phyloP scores from a whole-genome alignment of 2,888 invertebrate genomes.

The Torymus texanus region DNA sequence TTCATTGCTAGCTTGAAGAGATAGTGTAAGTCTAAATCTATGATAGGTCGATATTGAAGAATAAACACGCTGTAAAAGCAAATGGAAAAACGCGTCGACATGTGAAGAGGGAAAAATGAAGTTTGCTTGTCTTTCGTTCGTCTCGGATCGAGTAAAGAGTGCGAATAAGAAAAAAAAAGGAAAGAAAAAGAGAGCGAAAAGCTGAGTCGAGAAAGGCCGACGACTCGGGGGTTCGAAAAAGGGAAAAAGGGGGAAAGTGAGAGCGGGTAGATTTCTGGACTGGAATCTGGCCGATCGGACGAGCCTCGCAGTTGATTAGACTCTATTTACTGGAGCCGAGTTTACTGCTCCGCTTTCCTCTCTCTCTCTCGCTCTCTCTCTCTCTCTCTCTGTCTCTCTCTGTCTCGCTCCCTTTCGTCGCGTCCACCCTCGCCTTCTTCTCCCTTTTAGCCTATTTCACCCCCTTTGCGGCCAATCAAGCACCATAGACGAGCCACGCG shows the following conservation, averaged over 20 bases:
- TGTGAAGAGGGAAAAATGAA: conserved; percentile 38
- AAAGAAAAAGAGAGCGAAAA: conserved; percentile 52
- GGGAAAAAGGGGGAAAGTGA: conserved; percentile 48
- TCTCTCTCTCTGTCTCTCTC: conserved; percentile 45
- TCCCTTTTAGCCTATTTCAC: conserved; percentile 68
- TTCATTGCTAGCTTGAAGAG: no score
- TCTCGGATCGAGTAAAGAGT: conserved; percentile 1
- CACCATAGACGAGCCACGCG: conserved; percentile 72
- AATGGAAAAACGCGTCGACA: conserved; percentile 8
- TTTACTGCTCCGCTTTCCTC: conserved; percentile 66
- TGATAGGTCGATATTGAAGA: no score
- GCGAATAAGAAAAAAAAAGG: conserved; percentile 8
- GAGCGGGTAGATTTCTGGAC: conserved; percentile 64
- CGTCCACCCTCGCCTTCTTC: conserved; percentile 51
- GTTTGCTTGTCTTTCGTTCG: conserved; percentile 28
- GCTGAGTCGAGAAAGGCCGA: conserved; percentile 21
- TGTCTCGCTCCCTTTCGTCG: conserved; percentile 28
- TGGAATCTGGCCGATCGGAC: conserved; percentile 73
- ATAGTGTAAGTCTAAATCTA: no score
- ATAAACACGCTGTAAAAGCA: not conserved
- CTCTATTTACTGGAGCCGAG: conserved; percentile 74
- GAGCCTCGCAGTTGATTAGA: conserved; percentile 73
- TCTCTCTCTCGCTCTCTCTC: conserved; percentile 45
- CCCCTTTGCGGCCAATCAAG: conserved; percentile 74
- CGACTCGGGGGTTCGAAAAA: conserved; percentile 14